These are phyloP conservation scores for Oreohelix idahoensis DNA, from an alignment of 1,140 invertebrate species.

Conservation along the genomic window DNA sequence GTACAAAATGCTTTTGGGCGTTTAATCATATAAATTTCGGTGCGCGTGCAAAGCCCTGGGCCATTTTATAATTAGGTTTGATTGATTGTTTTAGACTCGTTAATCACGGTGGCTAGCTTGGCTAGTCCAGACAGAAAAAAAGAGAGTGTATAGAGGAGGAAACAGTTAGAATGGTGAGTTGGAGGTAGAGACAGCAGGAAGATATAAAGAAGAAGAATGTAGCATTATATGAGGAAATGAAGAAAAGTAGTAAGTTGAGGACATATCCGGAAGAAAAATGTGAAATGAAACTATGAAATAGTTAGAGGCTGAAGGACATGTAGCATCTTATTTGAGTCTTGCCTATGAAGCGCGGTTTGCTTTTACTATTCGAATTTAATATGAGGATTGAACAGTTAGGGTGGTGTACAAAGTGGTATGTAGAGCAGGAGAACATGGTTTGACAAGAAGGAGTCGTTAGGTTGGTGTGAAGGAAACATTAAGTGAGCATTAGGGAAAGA, in stretches of 20 bases:
- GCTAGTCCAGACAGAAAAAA: background rate
- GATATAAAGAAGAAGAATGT: background rate
- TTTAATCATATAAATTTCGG: background rate
- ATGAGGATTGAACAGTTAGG: no score
- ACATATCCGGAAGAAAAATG: no score
- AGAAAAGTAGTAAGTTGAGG: slow-evolving; percentile 15
- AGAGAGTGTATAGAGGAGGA: background rate
- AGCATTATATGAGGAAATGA: background rate
- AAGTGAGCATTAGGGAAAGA: no score
- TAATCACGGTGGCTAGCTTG: background rate
- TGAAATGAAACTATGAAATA: no score
- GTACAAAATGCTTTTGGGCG: background rate
- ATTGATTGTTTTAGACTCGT: slow-evolving; percentile 3
- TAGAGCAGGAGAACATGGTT: slow-evolving; percentile 3
- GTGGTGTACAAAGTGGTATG: no score
- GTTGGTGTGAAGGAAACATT: no score
- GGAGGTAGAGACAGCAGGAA: background rate
- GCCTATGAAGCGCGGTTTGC: no score
- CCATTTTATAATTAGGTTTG: slow-evolving; percentile 1
- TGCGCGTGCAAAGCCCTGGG: background rate
- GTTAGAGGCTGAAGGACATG: no score
- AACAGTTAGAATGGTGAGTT: background rate
- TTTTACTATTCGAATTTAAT: no score
- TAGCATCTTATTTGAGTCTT: no score
- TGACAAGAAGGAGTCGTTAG: no score